phyloP scores from a whole-genome alignment of 2,797 vertebrate species.

The Kryptolebias ocellatus region DNA sequence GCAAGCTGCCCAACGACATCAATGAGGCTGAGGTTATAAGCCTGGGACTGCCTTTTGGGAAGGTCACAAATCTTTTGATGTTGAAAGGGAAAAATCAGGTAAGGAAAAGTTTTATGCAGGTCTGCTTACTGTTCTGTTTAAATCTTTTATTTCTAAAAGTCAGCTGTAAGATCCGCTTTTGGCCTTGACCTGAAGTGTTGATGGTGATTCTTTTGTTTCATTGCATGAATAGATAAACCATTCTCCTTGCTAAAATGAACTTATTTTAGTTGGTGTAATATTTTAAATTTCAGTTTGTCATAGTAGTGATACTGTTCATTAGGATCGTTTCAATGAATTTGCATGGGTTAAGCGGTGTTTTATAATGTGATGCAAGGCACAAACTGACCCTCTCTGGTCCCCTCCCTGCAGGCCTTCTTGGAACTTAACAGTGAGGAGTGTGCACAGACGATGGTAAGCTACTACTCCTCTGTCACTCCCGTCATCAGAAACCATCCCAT shows the following conservation, averaged over 20 bases:
- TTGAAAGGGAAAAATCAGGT: constrained; percentile 99
- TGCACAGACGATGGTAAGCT: constrained; percentile 97
- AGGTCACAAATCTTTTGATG: constrained; percentile 98
- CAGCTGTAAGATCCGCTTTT: constrained; percentile 20
- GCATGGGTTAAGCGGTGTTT: background rate
- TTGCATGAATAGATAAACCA: constrained; percentile 4
- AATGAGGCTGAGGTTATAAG: constrained; percentile 97
- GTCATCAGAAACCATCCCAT: constrained; percentile 93
- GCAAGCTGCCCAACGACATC: constrained; percentile 94
- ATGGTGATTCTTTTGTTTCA: constrained; percentile 30
- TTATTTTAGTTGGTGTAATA: no score
- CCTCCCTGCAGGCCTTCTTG: constrained; percentile 87
- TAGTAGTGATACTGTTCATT: no score
- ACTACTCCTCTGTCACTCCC: constrained; percentile 93
- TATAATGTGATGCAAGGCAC: background rate
- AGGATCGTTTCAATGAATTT: no score
- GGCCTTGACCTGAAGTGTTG: constrained; percentile 12
- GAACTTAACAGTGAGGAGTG: constrained; percentile 95
- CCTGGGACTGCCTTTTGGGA: constrained; percentile 97
- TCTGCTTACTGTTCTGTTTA: constrained; percentile 13
- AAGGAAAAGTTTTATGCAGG: constrained; percentile 24
- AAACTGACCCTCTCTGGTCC: constrained; percentile 2
- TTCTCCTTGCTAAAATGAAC: background rate
- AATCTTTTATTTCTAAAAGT: background rate
- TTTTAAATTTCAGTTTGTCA: no score